phyloP scores from a whole-genome alignment of 1,140 invertebrate species.

The Papilio xuthus region DNA sequence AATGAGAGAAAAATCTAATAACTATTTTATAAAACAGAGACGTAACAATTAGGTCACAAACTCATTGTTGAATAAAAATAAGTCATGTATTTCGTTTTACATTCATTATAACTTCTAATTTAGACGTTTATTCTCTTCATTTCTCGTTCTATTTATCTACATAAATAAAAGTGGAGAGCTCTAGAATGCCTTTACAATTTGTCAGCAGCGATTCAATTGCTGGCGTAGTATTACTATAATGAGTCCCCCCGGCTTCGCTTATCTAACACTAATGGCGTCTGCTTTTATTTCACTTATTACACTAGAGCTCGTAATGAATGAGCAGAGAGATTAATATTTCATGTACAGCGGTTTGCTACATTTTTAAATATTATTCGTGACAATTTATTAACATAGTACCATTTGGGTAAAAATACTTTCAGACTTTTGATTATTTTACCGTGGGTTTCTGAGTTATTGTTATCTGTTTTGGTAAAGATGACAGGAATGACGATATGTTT shows the following conservation, averaged over 20 bases:
- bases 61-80: not conserved
- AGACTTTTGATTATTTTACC: no score
- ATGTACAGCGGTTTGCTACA: constrained; percentile 13
- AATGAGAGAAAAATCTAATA: no score
- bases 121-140: not conserved
- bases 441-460: no score
- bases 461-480: no score
- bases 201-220: constrained; percentile 47
- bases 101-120: not conserved
- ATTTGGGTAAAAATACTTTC: not conserved
- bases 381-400: not conserved
- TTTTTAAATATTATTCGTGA: not conserved
- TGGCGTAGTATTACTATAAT: constrained; percentile 50
- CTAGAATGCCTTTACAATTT: constrained; percentile 51
- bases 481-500: no score
- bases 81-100: not conserved
- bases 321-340: constrained; percentile 22
- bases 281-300: constrained; percentile 45
- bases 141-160: not conserved
- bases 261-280: constrained; percentile 44
- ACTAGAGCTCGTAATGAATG: constrained; percentile 24
- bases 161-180: constrained; percentile 7
- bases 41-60: no score
- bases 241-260: constrained; percentile 40
- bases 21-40: no score